These are phyloP conservation scores for Diaperis boleti DNA, from an alignment of 2,888 invertebrate genomes.

Conservation along the genomic window DNA sequence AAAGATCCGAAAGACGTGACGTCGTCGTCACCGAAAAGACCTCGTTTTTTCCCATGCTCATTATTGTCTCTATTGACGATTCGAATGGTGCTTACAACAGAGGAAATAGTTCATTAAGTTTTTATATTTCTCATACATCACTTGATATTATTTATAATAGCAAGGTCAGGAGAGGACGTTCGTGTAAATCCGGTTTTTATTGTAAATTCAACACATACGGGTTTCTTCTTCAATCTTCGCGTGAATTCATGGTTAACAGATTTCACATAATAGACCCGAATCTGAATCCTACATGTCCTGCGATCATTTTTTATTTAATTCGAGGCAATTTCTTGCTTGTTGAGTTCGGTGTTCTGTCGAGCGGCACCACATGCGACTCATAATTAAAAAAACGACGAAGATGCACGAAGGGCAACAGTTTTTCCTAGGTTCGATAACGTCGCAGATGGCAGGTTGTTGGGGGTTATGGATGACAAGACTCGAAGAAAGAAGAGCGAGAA, in stretches of 20 bases:
- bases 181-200: conserved; percentile 50
- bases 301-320: conserved; percentile 23
- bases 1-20: background rate
- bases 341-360: background rate
- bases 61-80: conserved; percentile 31
- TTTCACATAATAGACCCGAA: conserved; percentile 19
- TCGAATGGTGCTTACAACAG: conserved; percentile 28
- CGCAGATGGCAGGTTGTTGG: no score
- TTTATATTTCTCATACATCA: conserved; percentile 49
- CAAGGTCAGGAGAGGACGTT: conserved; percentile 48
- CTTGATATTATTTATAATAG: conserved; percentile 47
- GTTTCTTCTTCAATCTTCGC: conserved; percentile 14
- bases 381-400: conserved; percentile 8
- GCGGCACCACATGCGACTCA: conserved; percentile 3
- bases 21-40: background rate
- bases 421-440: background rate
- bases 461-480: no score
- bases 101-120: conserved; percentile 50
- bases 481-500: no score
- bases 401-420: background rate
- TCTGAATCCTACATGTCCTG: conserved; percentile 10
- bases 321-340: conserved; percentile 28
- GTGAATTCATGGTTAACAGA: conserved; percentile 32
- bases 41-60: conserved; percentile 23
- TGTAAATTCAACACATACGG: conserved; percentile 47